Percentiles rank a stretch among this genome's conserved stretches.
phyloP scores from a whole-genome alignment of 2,113 vertebrate species.

The Neotoma lepida region DNA sequence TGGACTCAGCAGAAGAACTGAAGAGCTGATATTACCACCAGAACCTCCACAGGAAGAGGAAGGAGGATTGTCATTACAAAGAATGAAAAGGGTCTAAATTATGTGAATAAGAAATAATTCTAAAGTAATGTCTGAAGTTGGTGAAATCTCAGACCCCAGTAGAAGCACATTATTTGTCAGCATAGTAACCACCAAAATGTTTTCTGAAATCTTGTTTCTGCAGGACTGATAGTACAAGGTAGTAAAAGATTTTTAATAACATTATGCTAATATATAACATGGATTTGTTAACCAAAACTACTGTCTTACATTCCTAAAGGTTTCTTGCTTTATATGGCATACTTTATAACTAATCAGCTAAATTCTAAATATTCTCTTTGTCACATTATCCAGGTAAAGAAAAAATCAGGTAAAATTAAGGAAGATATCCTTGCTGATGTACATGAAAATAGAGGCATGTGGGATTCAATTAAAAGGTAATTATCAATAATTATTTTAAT shows the following conservation, averaged over 20 bases:
- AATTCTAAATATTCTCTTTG: constrained; percentile 56
- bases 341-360: not conserved
- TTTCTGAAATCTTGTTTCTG: not conserved
- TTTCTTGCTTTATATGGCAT: not conserved
- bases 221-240: not conserved
- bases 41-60: not conserved
- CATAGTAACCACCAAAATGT: not conserved
- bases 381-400: constrained; percentile 84
- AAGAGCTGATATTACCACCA: not conserved
- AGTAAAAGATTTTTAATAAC: not conserved
- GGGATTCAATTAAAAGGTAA: constrained; percentile 86
- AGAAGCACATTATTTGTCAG: not conserved
- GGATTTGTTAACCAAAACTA: not conserved
- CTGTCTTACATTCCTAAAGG: not conserved
- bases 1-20: not conserved
- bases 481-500: constrained; percentile 10
- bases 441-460: constrained; percentile 72
- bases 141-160: not conserved
- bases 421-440: constrained; percentile 85
- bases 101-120: not conserved
- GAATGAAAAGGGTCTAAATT: not conserved
- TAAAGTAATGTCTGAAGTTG: not conserved
- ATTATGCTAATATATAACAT: not conserved
- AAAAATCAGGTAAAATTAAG: constrained; percentile 84
- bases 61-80: not conserved